Evolutionary conservation across 2,888 invertebrate species (phyloP).

Genomic region (Syrphus vitripennis): DNA sequence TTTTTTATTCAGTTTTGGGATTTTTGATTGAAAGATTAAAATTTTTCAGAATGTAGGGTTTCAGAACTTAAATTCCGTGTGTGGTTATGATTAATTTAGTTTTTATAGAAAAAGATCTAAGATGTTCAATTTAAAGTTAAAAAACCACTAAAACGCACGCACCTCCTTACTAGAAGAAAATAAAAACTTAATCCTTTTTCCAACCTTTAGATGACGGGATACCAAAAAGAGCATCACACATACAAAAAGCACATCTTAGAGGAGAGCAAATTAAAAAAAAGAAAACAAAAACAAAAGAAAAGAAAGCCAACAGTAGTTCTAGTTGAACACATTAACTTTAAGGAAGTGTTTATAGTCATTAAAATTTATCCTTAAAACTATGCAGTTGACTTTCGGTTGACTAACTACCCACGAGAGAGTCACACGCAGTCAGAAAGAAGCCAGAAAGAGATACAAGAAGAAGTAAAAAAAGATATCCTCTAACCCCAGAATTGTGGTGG

Average conservation of each 20-base stretch:
- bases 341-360: conserved; percentile 72
- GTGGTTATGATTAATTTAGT: too few relatives aligned
- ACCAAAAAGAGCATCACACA: conserved; percentile 17
- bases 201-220: conserved; percentile 46
- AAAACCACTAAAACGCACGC: conserved; percentile 30
- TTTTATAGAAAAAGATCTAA: too few relatives aligned
- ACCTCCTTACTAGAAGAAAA: conserved; percentile 17
- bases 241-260: background rate
- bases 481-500: conserved; percentile 10
- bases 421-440: background rate
- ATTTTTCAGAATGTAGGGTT: too few relatives aligned
- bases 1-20: too few relatives aligned
- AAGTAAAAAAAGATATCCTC: background rate
- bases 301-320: conserved; percentile 28
- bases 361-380: conserved; percentile 68
- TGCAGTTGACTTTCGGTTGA: conserved; percentile 68
- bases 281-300: background rate
- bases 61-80: too few relatives aligned
- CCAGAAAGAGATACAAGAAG: background rate
- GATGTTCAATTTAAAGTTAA: too few relatives aligned
- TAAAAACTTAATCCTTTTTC: conserved; percentile 40
- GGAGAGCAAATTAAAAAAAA: conserved; percentile 6
- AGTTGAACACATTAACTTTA: conserved; percentile 68
- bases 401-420: conserved; percentile 62
- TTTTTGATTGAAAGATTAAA: too few relatives aligned